These are phyloP conservation scores for Nycticorax nycticorax DNA, from an alignment of 2,113 vertebrate species.

Conservation along the genomic window DNA sequence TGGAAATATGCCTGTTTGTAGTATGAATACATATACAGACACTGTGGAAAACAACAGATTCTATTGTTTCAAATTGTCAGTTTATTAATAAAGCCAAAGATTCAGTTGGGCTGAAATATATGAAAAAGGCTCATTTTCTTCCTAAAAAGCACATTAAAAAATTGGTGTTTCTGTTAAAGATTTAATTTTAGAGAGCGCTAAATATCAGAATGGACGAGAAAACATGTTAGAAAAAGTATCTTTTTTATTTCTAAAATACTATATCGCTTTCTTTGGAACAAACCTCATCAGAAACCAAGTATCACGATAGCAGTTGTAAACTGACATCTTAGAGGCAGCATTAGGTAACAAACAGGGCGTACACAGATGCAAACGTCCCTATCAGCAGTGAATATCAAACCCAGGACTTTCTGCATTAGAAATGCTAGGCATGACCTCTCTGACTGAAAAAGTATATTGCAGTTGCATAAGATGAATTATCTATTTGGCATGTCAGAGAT, in stretches of 20 bases:
- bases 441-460: background rate
- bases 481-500: background rate
- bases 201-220: background rate
- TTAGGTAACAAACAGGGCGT: background rate
- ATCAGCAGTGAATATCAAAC: background rate
- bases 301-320: background rate
- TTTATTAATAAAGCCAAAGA: background rate
- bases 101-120: background rate
- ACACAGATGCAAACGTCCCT: background rate
- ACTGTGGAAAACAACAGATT: background rate
- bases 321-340: conserved; percentile 8
- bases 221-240: background rate
- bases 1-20: background rate
- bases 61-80: background rate
- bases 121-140: background rate
- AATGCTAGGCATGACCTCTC: background rate
- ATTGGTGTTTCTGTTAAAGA: background rate
- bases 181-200: background rate
- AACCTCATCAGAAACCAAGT: background rate
- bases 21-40: background rate
- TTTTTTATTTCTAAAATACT: background rate
- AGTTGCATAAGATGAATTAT: background rate
- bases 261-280: background rate
- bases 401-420: background rate
- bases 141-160: background rate